Base-by-base conservation (phyloP, 2,888 invertebrate genomes). In the Pristionchus mayeri region DNA sequence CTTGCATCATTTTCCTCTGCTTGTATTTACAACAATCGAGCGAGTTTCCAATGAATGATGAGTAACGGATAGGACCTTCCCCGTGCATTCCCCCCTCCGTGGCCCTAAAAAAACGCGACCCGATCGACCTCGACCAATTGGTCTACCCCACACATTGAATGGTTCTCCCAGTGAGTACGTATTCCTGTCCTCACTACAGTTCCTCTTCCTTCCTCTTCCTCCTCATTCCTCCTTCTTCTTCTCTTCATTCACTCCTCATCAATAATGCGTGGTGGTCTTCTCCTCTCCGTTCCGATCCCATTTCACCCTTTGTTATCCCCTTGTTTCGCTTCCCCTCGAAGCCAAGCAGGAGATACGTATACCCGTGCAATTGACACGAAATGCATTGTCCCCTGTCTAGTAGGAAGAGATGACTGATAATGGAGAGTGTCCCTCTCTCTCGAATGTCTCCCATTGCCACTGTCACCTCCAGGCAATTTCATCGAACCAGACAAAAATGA, bases 401-500 rank as follows among this genome's bases (percentile, higher is more conserved):
- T 16, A 6, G 3, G 2, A n/a, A 71, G 71, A 71, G 13, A 44
- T 6, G 9, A 13, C 37, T 9, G n/a, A 30, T n/a, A 71, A 44
- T 37, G 40, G 40, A 44, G 71, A 71, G 37, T 30, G 71, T 13
- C 7, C 24, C 71, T 37, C 71, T 44, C 3, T 44, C 16, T 40
- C 18, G 71, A 71, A 71, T 71, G 71, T 71, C 71, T 40, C 9
- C 71, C 13, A 44, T 34, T 63, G 34, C 34, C 37, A 13, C 37
- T 71, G 71, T 71, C 71, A 71, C 0, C 1, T 0, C 18, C 71
- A 71, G 71, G 40, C 40, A 71, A 44, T 71, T 71, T 24, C 40
- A 71, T 71, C 40, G 40, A 71, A 71, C 71, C 40, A 71, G 71
- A 71, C 71, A 71, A 71, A 71, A 71, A 24, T n/a, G 67, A 30